Base-by-base conservation (phyloP, 2,888 invertebrate species). In the Polyploca ridens region DNA sequence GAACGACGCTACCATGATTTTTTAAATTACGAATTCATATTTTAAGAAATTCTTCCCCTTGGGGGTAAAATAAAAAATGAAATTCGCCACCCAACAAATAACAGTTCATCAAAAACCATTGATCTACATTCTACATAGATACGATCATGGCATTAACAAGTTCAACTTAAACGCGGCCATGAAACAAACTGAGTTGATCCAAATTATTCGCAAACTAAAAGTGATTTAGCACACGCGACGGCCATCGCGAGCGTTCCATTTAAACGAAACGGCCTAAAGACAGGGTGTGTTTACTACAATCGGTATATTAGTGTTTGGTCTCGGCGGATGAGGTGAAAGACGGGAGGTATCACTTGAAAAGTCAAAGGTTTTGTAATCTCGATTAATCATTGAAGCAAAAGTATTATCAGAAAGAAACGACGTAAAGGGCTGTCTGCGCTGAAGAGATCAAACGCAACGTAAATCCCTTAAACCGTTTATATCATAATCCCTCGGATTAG, bases 131-230 rank as follows among this genome's bases (percentile, higher is more conserved):
- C 49, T 7, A 16, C 49, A 54, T 54, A 54, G 54, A 54, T 54
- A 54, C 54, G 19, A 54, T 54, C 54, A 19, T 6, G 6, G 5
- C n/a, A n/a, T 46, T n/a, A 6, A 54, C 54, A 54, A 54, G 19
- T 54, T 54, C 54, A 54, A 19, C 16, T 8, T 54, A 54, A 54
- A 54, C 54, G 2, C 54, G 54, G 54, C 54, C 54, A 54, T 54
- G 54, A n/a, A 54, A 19, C 54, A 8, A 54, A 54, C 54, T 54
- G 54, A 5, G 10, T 10, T 54, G n/a, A 10, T 10, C 7, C 54
- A 54, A 54, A 54, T 54, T 54, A 19, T 54, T 54, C 54, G 54
- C 54, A n/a, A 54, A 54, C 54, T 54, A 54, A 54, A 54, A 19
- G 54, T 54, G 54, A 54, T 54, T 54, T 54, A 54, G 54, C 19